Conservation (phyloP, 2,888 invertebrate genomes). For the Melanostoma mellinum region DNA sequence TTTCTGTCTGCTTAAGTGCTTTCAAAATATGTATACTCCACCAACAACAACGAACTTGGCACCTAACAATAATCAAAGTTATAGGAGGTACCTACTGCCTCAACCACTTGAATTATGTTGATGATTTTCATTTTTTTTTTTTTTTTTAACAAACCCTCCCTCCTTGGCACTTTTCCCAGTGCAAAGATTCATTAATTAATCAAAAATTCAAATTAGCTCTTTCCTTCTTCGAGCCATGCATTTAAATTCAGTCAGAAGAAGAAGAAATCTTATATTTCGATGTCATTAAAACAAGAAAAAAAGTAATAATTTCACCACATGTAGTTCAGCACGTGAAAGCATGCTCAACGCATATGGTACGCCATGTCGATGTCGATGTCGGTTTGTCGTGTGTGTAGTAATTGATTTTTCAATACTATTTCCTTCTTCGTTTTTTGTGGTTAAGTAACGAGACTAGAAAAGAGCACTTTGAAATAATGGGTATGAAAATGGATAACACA, state of each 20-base stretch:
- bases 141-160: neutral
- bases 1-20: too few relatives aligned
- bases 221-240: conserved; percentile 40
- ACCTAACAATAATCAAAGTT: neutral
- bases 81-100: neutral
- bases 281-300: conserved; percentile 42
- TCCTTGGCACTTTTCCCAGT: conserved; percentile 27
- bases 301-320: conserved; percentile 38
- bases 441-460: conserved; percentile 16
- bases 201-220: conserved; percentile 22
- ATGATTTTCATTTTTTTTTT: conserved; percentile 2
- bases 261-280: conserved; percentile 35
- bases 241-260: conserved; percentile 32
- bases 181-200: conserved; percentile 30
- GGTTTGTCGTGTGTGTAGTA: conserved; percentile 8
- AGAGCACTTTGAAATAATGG: conserved; percentile 31
- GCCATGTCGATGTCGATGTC: conserved; percentile 20
- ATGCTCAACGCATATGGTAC: conserved; percentile 12
- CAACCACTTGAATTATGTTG: neutral
- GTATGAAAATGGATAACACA: conserved; percentile 36
- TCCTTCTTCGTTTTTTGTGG: neutral
- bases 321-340: conserved; percentile 52
- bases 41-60: too few relatives aligned
- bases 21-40: too few relatives aligned
- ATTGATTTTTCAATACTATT: conserved; percentile 37